These are phyloP conservation scores for Plutomurus gul DNA, from an alignment of 1,140 invertebrate species.

Conservation along the genomic window DNA sequence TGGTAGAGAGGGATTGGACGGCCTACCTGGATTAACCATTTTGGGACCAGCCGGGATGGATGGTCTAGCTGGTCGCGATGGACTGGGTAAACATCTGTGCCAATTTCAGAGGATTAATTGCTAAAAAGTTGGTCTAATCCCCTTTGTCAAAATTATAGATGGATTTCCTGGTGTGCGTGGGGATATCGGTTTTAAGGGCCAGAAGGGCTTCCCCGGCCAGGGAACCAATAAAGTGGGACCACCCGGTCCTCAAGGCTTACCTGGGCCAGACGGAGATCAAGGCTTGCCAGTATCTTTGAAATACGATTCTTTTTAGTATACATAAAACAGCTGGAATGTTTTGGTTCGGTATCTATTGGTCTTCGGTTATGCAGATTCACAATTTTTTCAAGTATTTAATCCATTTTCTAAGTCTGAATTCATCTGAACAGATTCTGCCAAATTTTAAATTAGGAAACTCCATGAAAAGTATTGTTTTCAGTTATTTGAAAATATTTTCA, in stretches of 20 bases:
- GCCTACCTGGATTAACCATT: slow-evolving; percentile 61
- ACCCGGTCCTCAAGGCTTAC: slow-evolving; percentile 35
- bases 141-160: neutral
- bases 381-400: too few species aligned
- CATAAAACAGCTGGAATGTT: too few species aligned
- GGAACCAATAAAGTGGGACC: neutral
- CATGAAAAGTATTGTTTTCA: too few species aligned
- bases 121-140: neutral
- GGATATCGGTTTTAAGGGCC: slow-evolving; percentile 37
- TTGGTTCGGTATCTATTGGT: too few species aligned
- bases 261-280: slow-evolving; percentile 32
- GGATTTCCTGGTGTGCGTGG: slow-evolving; percentile 43
- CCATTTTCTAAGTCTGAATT: too few species aligned
- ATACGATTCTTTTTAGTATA: too few species aligned
- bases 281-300: too few species aligned
- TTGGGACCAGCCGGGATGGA: slow-evolving; percentile 42
- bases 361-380: too few species aligned
- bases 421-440: too few species aligned
- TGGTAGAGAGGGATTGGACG: slow-evolving; percentile 67
- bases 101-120: too few species aligned
- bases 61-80: slow-evolving; percentile 41
- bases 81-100: slow-evolving; percentile 3
- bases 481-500: too few species aligned
- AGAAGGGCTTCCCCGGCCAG: slow-evolving; percentile 14
- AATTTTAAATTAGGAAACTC: too few species aligned